A percentile compares a stretch with the other conserved stretches of the same genome.
Conservation (phyloP, 2,797 vertebrate genomes). For the Antennarius maculatus region DNA sequence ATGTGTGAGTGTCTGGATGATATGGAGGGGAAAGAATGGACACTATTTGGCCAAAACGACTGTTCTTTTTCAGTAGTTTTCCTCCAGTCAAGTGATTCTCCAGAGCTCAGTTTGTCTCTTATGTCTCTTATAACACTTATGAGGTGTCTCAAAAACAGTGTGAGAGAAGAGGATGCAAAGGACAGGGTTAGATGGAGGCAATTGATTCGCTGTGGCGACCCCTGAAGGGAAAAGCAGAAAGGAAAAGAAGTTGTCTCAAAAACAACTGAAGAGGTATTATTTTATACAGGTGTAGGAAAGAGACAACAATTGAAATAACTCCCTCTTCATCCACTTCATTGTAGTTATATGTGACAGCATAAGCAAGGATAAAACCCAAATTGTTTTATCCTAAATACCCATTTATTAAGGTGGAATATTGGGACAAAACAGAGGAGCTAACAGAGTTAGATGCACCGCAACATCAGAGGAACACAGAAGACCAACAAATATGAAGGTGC, state of each 20-base stretch:
- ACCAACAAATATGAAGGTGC: too few species aligned
- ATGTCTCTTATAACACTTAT: conserved; percentile 20
- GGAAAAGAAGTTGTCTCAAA: too few species aligned
- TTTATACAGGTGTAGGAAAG: background rate
- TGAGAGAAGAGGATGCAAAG: too few species aligned
- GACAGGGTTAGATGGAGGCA: too few species aligned
- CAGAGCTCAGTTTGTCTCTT: conserved; percentile 22
- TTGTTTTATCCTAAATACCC: background rate
- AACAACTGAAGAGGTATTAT: conserved; percentile 13
- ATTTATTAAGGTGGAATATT: conserved; percentile 5
- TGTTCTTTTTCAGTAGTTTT: conserved; percentile 40
- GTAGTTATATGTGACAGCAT: background rate
- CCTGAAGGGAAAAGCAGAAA: too few species aligned
- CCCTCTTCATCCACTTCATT: background rate
- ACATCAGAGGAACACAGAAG: too few species aligned
- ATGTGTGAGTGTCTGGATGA: conserved; percentile 34
- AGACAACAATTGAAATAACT: background rate
- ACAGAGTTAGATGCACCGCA: too few species aligned
- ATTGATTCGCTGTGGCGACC: too few species aligned
- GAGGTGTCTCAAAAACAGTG: conserved; percentile 28
- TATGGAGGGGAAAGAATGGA: conserved; percentile 32
- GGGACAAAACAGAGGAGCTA: background rate
- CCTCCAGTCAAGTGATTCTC: conserved; percentile 16
- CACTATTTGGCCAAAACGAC: conserved; percentile 50
- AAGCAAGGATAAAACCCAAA: background rate